These are phyloP conservation scores for Trichacis sp. DNA, from an alignment of 2,888 invertebrate species.

Conservation along the genomic window DNA sequence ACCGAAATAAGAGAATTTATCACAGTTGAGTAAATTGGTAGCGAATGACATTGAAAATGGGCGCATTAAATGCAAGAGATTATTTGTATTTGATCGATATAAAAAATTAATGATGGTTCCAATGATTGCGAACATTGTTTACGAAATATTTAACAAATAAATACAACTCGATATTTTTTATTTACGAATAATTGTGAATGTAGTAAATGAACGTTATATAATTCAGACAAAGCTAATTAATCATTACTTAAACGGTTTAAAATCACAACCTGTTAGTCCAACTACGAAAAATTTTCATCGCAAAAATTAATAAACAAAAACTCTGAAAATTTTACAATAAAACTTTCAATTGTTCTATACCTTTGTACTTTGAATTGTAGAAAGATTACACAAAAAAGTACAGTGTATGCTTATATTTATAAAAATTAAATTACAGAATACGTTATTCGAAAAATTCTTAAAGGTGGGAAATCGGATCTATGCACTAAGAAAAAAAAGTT, in stretches of 20 bases:
- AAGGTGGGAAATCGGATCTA: too few species aligned
- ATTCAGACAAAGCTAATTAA: background rate
- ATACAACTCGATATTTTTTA: too few species aligned
- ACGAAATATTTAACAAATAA: too few species aligned
- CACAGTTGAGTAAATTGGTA: constrained; percentile 13
- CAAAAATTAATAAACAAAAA: background rate
- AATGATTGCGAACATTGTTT: too few species aligned
- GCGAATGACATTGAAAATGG: background rate
- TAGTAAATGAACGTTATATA: too few species aligned
- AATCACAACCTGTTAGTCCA: background rate
- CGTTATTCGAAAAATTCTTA: background rate
- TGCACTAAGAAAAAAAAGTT: background rate
- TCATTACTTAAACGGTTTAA: background rate
- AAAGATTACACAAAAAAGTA: background rate
- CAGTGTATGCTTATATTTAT: too few species aligned
- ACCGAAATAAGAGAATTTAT: constrained; percentile 12
- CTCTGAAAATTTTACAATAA: too few species aligned
- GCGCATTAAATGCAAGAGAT: background rate
- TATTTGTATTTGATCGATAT: too few species aligned
- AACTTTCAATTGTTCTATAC: background rate
- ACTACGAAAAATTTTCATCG: background rate
- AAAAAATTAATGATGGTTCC: too few species aligned
- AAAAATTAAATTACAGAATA: too few species aligned
- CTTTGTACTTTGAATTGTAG: background rate
- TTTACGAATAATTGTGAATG: too few species aligned